phyloP scores from a whole-genome alignment of 1,140 invertebrate species.

The Drosophila takahashii region DNA sequence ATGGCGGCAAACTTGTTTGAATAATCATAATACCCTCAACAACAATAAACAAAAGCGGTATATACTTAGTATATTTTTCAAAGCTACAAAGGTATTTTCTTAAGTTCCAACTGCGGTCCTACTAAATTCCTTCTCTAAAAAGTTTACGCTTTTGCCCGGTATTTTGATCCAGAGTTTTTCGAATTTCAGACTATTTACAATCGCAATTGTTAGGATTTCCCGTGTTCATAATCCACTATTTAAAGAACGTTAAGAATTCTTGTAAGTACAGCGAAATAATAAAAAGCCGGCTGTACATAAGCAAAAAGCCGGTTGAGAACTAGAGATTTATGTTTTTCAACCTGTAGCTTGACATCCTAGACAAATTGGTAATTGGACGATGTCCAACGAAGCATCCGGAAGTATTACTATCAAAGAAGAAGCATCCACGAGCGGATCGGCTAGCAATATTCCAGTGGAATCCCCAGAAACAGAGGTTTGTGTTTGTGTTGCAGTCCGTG shows the following conservation, averaged over 20 bases:
- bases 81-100: background rate
- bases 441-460: constrained; percentile 16
- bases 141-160: background rate
- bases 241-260: background rate
- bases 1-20: background rate
- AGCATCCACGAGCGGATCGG: constrained; percentile 35
- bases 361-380: constrained; percentile 18
- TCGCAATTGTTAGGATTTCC: too few relatives aligned
- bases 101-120: background rate
- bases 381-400: constrained; percentile 50
- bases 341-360: background rate
- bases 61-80: background rate
- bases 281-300: background rate
- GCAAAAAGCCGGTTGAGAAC: background rate
- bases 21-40: background rate
- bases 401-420: constrained; percentile 40
- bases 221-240: too few relatives aligned
- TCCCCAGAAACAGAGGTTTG: constrained; percentile 42
- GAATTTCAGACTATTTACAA: background rate
- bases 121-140: constrained; percentile 1
- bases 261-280: background rate
- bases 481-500: constrained; percentile 21
- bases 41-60: background rate
- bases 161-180: background rate
- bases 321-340: background rate